phyloP scores from a whole-genome alignment of 1,140 invertebrate species.

The Antheraea pernyi region DNA sequence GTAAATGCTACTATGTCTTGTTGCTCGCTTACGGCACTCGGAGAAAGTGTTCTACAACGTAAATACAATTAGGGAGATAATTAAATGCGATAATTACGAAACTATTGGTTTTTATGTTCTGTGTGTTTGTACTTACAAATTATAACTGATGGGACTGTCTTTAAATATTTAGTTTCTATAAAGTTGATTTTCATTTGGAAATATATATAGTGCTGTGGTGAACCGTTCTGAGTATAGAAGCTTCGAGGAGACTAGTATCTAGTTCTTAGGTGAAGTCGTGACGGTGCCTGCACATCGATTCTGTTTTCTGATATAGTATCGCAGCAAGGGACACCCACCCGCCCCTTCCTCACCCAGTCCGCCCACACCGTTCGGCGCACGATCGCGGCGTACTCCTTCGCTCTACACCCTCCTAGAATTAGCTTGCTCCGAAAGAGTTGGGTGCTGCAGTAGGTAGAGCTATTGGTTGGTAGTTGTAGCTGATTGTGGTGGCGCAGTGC shows the following conservation, averaged over 20 bases:
- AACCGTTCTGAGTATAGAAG: neutral
- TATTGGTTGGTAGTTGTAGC: too few relatives aligned
- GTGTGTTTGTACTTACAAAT: neutral
- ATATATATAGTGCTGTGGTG: neutral
- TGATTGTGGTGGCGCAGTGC: neutral
- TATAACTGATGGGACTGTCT: neutral
- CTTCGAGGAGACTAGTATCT: neutral
- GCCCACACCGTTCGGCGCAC: too few relatives aligned
- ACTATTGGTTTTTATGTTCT: neutral
- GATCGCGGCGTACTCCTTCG: neutral
- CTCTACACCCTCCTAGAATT: neutral
- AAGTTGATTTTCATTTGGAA: neutral
- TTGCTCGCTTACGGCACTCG: too few relatives aligned
- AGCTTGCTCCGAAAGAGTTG: neutral
- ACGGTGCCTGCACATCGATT: neutral
- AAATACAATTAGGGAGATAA: neutral
- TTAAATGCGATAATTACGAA: neutral
- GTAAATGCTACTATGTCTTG: too few relatives aligned
- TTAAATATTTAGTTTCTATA: too few relatives aligned
- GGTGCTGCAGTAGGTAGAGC: neutral
- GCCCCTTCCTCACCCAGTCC: slow-evolving; percentile 5
- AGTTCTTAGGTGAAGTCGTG: neutral
- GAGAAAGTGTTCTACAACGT: neutral
- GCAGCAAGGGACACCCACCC: neutral
- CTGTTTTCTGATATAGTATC: neutral